These are phyloP conservation scores for Chloroceryle amazona DNA, from an alignment of 2,797 vertebrate species.

Conservation along the genomic window DNA sequence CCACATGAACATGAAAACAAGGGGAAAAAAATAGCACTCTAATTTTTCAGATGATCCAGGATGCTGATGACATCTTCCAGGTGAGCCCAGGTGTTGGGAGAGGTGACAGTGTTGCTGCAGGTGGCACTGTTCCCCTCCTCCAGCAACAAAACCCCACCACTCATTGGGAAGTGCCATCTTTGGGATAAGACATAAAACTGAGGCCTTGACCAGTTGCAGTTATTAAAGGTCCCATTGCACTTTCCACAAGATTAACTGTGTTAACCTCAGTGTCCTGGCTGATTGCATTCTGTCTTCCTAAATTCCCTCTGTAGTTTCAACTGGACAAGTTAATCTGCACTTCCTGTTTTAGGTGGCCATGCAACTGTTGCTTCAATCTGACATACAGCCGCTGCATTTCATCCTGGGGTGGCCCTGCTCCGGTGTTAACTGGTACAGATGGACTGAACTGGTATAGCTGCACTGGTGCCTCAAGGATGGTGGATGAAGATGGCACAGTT, in stretches of 20 bases:
- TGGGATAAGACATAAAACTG: slow-evolving; percentile 71
- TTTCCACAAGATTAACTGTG: slow-evolving; percentile 76
- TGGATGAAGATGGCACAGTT: background rate
- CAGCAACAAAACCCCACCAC: background rate
- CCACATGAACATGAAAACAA: background rate
- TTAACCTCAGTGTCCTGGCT: slow-evolving; percentile 73
- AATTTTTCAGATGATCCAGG: background rate
- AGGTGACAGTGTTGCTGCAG: background rate
- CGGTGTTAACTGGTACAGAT: rapidly evolving
- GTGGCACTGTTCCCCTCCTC: slow-evolving; percentile 60
- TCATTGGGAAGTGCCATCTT: slow-evolving; percentile 45
- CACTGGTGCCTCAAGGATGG: background rate
- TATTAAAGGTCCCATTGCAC: slow-evolving; percentile 76
- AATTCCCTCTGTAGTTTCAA: slow-evolving; percentile 68
- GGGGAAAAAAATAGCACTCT: background rate
- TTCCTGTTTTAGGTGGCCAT: slow-evolving; percentile 33
- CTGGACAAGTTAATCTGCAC: slow-evolving; percentile 70
- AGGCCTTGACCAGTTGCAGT: slow-evolving; percentile 72
- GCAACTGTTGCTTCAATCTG: background rate
- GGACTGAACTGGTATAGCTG: rapidly evolving
- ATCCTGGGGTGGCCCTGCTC: background rate
- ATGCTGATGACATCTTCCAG: background rate
- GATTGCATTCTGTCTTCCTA: slow-evolving; percentile 76
- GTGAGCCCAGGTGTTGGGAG: background rate
- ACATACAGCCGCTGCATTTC: background rate